Evolutionary conservation across 2,113 vertebrate species (phyloP).

Genomic region (Butorides virescens): DNA sequence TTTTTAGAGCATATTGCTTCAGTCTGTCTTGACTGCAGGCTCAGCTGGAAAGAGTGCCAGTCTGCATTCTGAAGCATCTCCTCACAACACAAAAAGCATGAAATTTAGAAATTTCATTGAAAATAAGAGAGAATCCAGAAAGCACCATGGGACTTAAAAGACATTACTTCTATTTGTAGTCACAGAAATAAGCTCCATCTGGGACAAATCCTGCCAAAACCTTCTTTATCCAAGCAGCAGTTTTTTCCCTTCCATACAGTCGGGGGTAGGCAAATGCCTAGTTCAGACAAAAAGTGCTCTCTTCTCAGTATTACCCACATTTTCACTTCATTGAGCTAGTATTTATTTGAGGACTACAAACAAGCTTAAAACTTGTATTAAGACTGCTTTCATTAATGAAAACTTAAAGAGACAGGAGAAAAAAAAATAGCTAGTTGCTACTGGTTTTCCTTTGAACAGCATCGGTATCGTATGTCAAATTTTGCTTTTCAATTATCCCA

Average conservation of each 20-base stretch:
- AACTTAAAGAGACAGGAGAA: not conserved
- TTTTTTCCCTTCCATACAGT: not conserved
- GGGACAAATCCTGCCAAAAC: not conserved
- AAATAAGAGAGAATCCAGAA: not conserved
- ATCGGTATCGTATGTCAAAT: not conserved
- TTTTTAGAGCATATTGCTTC: slow-evolving; percentile 21
- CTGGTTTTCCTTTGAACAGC: not conserved
- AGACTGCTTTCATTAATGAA: not conserved
- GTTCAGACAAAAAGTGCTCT: not conserved
- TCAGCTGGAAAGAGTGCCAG: not conserved
- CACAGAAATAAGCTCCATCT: not conserved
- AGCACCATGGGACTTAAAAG: not conserved
- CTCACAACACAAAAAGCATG: not conserved
- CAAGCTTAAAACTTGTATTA: not conserved
- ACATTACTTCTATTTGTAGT: not conserved
- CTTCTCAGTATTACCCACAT: not conserved
- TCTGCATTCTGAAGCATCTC: not conserved
- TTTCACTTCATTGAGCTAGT: not conserved
- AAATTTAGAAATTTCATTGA: not conserved
- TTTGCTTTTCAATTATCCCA: not conserved
- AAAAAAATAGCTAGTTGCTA: not conserved
- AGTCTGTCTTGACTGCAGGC: slow-evolving; percentile 2
- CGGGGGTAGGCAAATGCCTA: not conserved
- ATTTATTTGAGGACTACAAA: not conserved
- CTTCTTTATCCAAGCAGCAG: not conserved